Evolutionary conservation across 2,888 invertebrate genomes (phyloP).

Genomic region (Alcis repandata): DNA sequence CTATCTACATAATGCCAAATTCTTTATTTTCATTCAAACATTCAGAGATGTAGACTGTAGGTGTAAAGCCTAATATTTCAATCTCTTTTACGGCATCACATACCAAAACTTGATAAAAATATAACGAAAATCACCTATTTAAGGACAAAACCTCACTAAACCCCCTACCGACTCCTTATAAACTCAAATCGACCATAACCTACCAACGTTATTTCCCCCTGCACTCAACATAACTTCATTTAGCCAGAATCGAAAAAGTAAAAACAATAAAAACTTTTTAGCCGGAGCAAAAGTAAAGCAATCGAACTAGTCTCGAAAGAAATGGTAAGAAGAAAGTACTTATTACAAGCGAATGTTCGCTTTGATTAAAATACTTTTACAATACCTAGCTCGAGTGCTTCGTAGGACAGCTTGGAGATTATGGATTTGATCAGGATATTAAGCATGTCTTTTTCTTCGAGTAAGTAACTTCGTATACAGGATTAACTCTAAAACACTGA

Average conservation of each 20-base stretch:
- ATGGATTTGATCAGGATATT: background rate
- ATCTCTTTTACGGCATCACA: too few species aligned
- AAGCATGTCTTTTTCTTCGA: too few species aligned
- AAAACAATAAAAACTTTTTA: slow-evolving; percentile 61
- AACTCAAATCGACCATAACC: slow-evolving; percentile 24
- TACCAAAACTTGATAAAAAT: too few species aligned
- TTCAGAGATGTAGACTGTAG: too few species aligned
- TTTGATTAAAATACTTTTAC: slow-evolving; percentile 57
- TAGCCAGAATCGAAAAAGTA: slow-evolving; percentile 57
- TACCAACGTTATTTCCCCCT: slow-evolving; percentile 28
- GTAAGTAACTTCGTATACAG: too few species aligned
- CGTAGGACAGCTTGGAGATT: slow-evolving; percentile 14
- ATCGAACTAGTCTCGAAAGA: slow-evolving; percentile 58
- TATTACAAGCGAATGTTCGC: slow-evolving; percentile 54
- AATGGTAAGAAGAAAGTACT: slow-evolving; percentile 61
- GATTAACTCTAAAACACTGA: too few species aligned
- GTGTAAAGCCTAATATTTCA: too few species aligned
- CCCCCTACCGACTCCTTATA: slow-evolving; percentile 1
- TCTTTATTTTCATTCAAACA: too few species aligned
- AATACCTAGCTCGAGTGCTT: slow-evolving; percentile 38
- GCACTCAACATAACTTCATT: slow-evolving; percentile 50
- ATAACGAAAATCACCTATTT: too few species aligned
- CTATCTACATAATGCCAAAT: too few species aligned
- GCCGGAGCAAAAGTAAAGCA: slow-evolving; percentile 59
- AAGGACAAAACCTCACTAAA: background rate